A percentile compares a stretch with the other conserved stretches of the same genome.
These are phyloP conservation scores for Artemisiospiza belli DNA, from an alignment of 2,113 vertebrate species.

Conservation along the genomic window DNA sequence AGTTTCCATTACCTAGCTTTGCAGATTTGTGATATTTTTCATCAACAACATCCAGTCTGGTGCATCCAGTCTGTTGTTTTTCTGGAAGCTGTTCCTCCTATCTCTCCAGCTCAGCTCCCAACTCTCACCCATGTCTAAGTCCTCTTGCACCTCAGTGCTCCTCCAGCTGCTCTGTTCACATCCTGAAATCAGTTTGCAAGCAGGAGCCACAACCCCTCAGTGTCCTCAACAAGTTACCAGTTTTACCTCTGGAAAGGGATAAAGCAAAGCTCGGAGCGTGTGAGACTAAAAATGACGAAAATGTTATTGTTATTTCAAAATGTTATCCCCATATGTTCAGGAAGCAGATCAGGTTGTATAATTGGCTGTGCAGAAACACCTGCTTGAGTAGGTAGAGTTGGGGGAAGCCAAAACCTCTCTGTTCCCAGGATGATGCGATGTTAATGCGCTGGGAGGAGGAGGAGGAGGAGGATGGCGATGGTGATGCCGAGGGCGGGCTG, in stretches of 20 bases:
- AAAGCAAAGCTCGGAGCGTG: neutral
- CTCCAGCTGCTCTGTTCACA: neutral
- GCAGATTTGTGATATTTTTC: neutral
- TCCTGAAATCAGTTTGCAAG: neutral
- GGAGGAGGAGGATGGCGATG: neutral
- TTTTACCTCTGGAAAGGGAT: neutral
- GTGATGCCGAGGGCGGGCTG: neutral
- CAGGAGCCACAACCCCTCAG: neutral
- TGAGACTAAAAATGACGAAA: neutral
- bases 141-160: neutral
- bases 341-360: conserved; percentile 3
- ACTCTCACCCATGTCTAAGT: neutral
- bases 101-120: neutral
- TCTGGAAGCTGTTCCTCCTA: conserved; percentile 1
- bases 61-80: neutral
- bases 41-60: neutral
- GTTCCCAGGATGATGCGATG: neutral
- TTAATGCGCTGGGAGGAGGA: neutral
- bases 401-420: too few species aligned
- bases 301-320: conserved; percentile 47
- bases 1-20: neutral
- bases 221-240: neutral
- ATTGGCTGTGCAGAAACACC: neutral
- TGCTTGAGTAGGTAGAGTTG: neutral
- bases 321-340: conserved; percentile 28